Evolutionary conservation across 2,113 vertebrate species (phyloP), one percentile per base, ranked within the genome.

Genomic region (Sylvilagus bachmani): DNA sequence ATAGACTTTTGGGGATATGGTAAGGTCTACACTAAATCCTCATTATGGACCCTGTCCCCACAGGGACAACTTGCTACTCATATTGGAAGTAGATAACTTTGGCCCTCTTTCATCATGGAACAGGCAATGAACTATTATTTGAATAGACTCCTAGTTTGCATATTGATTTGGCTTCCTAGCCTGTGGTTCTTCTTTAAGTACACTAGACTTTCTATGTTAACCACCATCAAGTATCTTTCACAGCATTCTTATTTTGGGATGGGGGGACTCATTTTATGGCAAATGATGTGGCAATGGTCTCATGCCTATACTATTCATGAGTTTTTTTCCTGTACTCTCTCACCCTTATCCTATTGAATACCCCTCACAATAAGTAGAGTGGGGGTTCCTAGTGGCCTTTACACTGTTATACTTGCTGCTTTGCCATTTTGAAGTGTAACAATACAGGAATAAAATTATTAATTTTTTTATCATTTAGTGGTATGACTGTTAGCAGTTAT

Each of bases 381-480:
- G 24, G 10, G 25, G 14, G 16, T 61, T 90, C 82, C n/a, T 51
- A 78, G 51, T 19, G 13, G 33, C 71, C 5, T 5, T 86, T 84
- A 27, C 3, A n/a, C 3, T 62, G 1, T 49, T 73, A 53, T 33
- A 55, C 24, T 64, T 78, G 64, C 12, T 88, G 24, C 58, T 80
- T 96, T 95, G 25, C 73, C 88, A 85, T 66, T 19, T 38, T 81
- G 93, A 82, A 38, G 25, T 64, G 11, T 75, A 88, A 79, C 55
- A 8, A 2, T 25, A 24, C 36, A 91, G 38, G 8, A 70, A 73
- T 55, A 86, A 86, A 86, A 66, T 71, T 27, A 33, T 80, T 74
- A 62, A 81, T 73, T 93, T 53, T 10, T 80, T 91, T 94, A 88
- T 78, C 83, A 86, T 61, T 84, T 89, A 89, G 27, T 70, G 58